Base-by-base conservation (phyloP, 1,140 invertebrate species). In the Bombus balteatus region DNA sequence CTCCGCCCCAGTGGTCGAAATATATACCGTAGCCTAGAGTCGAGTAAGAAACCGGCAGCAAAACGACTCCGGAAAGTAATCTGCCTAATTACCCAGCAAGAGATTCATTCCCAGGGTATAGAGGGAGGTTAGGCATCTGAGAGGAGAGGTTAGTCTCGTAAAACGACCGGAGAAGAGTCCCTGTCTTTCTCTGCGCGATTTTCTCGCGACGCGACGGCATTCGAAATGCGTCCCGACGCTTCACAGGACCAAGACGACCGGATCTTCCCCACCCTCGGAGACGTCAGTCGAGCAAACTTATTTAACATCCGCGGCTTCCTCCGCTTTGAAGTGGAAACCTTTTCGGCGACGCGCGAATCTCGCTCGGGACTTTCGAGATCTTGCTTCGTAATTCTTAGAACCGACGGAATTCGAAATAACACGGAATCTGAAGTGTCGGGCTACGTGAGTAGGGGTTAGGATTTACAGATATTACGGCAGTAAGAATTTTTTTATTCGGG, bases 51-150 rank as follows among this genome's bases (percentile, higher is more conserved):
- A 92, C 87, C 90, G 83, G 92, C 88, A 91, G 89, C 93, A 91
- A 93, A 94, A 95, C 91, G 94, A 95, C 94, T 94, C 92, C 90
- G 89, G 93, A 94, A 95, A 94, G 94, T 94, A 94, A 93, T 94
- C 94, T 94, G 94, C 94, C 94, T 94, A 94, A 95, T 95, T 94
- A 95, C 94, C 94, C 94, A 91, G 92, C 92, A 94, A 94, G 91
- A 93, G 92, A 95, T 94, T 94, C 93, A 93, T 95, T 94, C 90
- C 87, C n/a, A 22, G 32, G 85, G 65, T 85, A 87, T 71, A 83
- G 87, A 12, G 22, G 43, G 43, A 53, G 73, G 73, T 10, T 15
- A 34, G n/a, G 43, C 86, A 91, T 91, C 88, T 81, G 81, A 82
- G 83, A 81, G 83, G 87, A 74, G 81, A 81, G 76, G 86, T 74